A percentile compares a stretch with the other conserved stretches of the same genome.
Conservation (phyloP, 2,797 vertebrate species). For the Okamejei kenojei region DNA sequence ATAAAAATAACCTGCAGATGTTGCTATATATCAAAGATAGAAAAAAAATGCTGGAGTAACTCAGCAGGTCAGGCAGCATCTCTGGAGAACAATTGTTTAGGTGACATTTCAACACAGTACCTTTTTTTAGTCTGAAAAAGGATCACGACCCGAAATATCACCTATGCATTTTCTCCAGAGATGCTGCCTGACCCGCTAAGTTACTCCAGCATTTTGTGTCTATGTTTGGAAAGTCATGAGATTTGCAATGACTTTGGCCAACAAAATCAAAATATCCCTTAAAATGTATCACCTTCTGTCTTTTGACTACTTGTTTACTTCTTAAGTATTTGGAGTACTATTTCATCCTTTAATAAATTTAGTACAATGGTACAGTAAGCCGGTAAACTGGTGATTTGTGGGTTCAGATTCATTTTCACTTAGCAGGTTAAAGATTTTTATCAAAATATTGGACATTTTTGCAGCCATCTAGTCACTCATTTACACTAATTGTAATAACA, state of each 20-base stretch:
- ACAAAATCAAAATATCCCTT: background rate
- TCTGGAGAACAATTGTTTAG: no score
- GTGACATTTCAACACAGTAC: no score
- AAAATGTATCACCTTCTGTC: background rate
- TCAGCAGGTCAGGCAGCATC: no score
- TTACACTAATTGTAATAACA: background rate
- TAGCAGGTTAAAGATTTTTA: background rate
- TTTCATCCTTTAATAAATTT: background rate
- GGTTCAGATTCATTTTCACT: background rate
- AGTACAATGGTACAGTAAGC: background rate
- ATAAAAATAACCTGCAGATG: no score
- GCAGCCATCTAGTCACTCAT: background rate
- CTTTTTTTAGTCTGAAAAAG: no score
- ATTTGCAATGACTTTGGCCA: background rate
- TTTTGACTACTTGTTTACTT: background rate
- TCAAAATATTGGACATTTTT: background rate
- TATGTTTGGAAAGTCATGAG: background rate
- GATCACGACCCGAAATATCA: no score
- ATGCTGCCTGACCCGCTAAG: no score
- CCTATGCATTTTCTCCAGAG: no score
- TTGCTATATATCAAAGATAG: no score
- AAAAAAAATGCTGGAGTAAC: no score
- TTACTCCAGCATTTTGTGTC: no score
- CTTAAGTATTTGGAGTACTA: background rate
- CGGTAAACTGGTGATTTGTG: background rate